Evolutionary conservation across 2,113 vertebrate genomes (phyloP).

Genomic region (Bufo bufo): DNA sequence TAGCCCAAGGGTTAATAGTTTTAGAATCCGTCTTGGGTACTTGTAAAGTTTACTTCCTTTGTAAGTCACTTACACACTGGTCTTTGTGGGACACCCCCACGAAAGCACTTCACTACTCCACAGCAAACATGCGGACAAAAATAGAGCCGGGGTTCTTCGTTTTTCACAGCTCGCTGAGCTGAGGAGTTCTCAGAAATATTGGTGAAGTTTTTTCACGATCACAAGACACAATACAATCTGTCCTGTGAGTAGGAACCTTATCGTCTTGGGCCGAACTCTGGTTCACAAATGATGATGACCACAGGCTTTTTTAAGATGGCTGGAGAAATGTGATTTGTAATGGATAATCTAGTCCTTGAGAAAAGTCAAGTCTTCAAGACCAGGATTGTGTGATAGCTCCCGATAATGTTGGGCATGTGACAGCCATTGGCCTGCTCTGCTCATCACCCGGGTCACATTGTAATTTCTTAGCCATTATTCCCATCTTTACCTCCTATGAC

Average conservation of each 20-base stretch:
- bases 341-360: too few species aligned
- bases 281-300: too few species aligned
- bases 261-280: neutral
- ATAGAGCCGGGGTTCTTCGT: slow-evolving; percentile 18
- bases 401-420: too few species aligned
- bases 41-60: neutral
- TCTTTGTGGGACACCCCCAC: slow-evolving; percentile 20
- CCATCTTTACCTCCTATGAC: too few species aligned
- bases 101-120: neutral
- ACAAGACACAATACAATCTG: neutral
- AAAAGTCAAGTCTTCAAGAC: too few species aligned
- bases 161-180: slow-evolving; percentile 31
- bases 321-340: too few species aligned
- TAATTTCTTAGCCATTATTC: too few species aligned
- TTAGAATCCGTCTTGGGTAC: neutral
- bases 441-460: too few species aligned
- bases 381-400: too few species aligned
- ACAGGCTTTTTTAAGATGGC: too few species aligned
- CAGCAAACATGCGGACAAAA: slow-evolving; percentile 31
- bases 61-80: neutral
- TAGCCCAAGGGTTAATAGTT: neutral
- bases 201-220: slow-evolving; percentile 27
- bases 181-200: slow-evolving; percentile 43
- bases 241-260: neutral
- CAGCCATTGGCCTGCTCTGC: too few species aligned